Evolutionary conservation across 2,113 vertebrate genomes (phyloP).

Genomic region (Anhinga anhinga): DNA sequence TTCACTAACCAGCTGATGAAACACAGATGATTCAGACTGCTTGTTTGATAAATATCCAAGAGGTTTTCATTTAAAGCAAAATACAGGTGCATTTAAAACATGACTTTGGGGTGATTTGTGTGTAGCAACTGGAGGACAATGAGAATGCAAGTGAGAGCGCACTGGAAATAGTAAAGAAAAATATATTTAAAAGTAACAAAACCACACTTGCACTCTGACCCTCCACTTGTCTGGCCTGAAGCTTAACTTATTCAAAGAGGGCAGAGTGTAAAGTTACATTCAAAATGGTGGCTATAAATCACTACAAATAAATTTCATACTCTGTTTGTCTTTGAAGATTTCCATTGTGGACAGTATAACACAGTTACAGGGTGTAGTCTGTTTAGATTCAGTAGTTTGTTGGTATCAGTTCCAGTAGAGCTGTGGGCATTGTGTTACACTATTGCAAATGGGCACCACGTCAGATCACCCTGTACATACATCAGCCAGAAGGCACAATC

Average conservation of each 20-base stretch:
- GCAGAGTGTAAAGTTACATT: constrained; percentile 84
- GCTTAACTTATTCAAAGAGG: constrained; percentile 78
- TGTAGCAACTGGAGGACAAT: constrained; percentile 79
- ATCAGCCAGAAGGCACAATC: constrained; percentile 86
- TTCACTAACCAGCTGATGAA: constrained; percentile 74
- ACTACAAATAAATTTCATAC: constrained; percentile 88
- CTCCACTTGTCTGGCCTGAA: constrained; percentile 82
- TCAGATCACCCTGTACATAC: constrained; percentile 93
- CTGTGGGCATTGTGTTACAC: constrained; percentile 89
- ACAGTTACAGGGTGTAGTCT: constrained; percentile 97
- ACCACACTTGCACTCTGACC: constrained; percentile 85
- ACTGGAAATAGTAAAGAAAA: constrained; percentile 79
- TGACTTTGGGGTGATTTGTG: constrained; percentile 84
- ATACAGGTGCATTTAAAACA: constrained; percentile 83
- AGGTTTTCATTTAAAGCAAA: constrained; percentile 80
- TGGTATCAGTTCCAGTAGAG: constrained; percentile 98
- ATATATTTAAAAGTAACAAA: constrained; percentile 73
- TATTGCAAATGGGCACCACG: constrained; percentile 96
- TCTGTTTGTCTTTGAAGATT: constrained; percentile 92
- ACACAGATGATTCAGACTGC: constrained; percentile 71
- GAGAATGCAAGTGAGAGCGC: constrained; percentile 70
- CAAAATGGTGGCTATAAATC: constrained; percentile 90
- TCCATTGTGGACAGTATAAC: constrained; percentile 97
- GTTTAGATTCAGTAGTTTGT: constrained; percentile 99
- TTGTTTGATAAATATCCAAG: constrained; percentile 73